phyloP scores from a whole-genome alignment of 2,797 vertebrate genomes.

The Florisuga fusca region DNA sequence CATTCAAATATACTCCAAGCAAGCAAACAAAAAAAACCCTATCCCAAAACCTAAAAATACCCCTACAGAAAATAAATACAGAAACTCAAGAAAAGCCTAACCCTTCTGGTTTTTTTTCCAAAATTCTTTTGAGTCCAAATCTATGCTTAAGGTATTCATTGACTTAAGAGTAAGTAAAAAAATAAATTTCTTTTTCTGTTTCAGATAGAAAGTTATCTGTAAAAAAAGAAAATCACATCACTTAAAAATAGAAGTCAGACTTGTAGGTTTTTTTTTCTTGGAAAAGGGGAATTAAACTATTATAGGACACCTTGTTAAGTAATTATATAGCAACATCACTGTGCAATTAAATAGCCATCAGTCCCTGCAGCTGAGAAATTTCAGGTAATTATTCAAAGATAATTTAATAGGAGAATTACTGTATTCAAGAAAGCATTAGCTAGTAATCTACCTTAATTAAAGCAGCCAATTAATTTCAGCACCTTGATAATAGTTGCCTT shows the following conservation, averaged over 20 bases:
- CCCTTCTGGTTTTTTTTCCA: neutral
- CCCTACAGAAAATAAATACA: neutral
- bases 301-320: constrained; percentile 89
- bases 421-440: constrained; percentile 89
- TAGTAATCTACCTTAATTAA: constrained; percentile 89
- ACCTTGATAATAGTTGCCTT: constrained; percentile 85
- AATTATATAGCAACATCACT: constrained; percentile 86
- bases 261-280: constrained; percentile 56
- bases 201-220: constrained; percentile 53
- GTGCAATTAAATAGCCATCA: constrained; percentile 89
- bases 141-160: constrained; percentile 51
- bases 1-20: neutral
- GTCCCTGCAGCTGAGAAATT: constrained; percentile 88
- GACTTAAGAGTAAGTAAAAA: constrained; percentile 56
- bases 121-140: neutral
- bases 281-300: constrained; percentile 86
- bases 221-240: constrained; percentile 48
- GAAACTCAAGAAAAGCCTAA: neutral
- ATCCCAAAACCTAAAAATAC: neutral
- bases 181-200: constrained; percentile 57
- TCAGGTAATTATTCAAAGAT: constrained; percentile 90
- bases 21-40: neutral
- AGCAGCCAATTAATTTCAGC: constrained; percentile 87
- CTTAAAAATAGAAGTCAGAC: constrained; percentile 70
- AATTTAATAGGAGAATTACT: constrained; percentile 91